These are phyloP conservation scores for Eupithecia vulgata DNA, from an alignment of 2,888 invertebrate genomes.

Conservation along the genomic window DNA sequence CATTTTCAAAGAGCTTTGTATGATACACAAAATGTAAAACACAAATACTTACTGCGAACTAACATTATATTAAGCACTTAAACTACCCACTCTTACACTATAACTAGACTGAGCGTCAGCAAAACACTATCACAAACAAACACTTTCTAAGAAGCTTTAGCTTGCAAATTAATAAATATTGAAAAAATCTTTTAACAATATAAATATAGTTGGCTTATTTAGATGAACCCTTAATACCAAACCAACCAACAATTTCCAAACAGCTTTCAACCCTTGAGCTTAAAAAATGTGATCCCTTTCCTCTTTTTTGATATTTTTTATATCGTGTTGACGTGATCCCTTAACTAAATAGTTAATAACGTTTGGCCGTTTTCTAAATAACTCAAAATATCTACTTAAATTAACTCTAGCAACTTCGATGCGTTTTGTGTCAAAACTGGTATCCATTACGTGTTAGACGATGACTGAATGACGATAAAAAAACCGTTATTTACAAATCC, in stretches of 20 bases:
- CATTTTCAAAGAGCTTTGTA: background rate
- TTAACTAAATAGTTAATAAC: background rate
- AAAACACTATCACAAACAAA: background rate
- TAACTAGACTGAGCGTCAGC: background rate
- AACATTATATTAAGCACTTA: background rate
- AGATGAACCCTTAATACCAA: background rate
- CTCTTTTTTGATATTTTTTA: background rate
- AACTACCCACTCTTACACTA: background rate
- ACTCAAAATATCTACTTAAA: background rate
- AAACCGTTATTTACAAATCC: background rate
- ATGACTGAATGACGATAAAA: background rate
- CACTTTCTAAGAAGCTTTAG: background rate
- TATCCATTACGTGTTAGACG: background rate
- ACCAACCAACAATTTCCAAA: background rate
- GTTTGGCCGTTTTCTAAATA: constrained; percentile 5
- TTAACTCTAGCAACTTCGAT: background rate
- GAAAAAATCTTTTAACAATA: background rate
- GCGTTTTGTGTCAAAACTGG: background rate
- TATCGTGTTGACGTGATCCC: background rate
- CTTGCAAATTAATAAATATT: background rate
- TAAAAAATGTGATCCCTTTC: background rate
- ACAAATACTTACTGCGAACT: background rate
- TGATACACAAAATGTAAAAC: background rate
- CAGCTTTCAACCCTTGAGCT: background rate
- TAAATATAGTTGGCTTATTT: background rate